These are phyloP conservation scores for Gallinago media DNA, from an alignment of 2,113 vertebrate species.

Conservation along the genomic window DNA sequence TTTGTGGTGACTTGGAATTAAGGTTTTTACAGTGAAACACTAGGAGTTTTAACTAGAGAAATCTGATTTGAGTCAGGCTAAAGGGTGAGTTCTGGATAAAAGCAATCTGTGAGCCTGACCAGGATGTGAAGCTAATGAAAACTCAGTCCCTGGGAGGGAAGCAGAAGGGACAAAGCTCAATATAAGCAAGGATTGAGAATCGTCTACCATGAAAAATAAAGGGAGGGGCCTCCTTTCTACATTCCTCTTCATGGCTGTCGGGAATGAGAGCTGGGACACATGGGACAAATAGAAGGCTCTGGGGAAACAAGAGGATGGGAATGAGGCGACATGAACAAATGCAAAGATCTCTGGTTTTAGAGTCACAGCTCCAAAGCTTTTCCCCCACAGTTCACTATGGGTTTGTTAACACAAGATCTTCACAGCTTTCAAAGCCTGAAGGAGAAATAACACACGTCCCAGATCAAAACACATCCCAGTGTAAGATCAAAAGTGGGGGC, in stretches of 20 bases:
- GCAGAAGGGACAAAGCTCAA: neutral
- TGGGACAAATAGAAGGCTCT: neutral
- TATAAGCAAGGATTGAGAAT: neutral
- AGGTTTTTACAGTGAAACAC: slow-evolving; percentile 8
- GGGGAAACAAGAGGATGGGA: neutral
- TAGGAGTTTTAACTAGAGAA: neutral
- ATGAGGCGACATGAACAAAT: neutral
- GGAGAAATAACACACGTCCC: neutral
- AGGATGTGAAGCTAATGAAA: neutral
- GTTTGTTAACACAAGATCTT: neutral
- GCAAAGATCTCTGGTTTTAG: neutral
- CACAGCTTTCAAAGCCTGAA: neutral
- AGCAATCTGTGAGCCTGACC: neutral
- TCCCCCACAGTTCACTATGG: fast-evolving
- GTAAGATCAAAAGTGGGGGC: neutral
- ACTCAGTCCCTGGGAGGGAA: neutral
- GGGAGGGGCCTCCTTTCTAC: neutral
- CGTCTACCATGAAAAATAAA: neutral
- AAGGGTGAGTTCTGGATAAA: neutral
- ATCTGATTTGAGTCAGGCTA: slow-evolving; percentile 16
- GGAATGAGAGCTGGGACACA: neutral
- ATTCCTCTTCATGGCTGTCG: neutral
- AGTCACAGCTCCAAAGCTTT: neutral
- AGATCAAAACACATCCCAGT: neutral
- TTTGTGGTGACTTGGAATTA: slow-evolving; percentile 5